Percentiles rank a stretch among this genome's conserved stretches.
phyloP scores from a whole-genome alignment of 2,113 vertebrate species.

The Hippotragus niger region DNA sequence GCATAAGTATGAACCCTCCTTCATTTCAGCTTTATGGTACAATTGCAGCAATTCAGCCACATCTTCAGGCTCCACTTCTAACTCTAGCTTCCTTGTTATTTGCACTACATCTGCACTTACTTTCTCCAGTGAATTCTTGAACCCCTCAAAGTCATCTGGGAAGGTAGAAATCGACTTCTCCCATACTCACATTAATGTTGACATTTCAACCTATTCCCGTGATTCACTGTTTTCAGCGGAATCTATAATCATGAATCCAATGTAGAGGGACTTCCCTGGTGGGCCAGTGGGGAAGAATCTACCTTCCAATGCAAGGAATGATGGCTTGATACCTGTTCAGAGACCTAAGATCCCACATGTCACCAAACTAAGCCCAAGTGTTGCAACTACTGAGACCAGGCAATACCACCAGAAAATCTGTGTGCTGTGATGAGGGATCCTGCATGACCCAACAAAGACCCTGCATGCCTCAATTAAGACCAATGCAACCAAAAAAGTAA shows the following conservation, averaged over 20 bases:
- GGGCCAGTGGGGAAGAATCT: background rate
- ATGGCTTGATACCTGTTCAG: background rate
- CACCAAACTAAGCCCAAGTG: accelerated
- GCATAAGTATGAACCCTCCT: too few relatives aligned
- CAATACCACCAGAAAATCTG: background rate
- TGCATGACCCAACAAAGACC: background rate
- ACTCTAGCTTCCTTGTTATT: too few relatives aligned
- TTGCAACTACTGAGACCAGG: background rate
- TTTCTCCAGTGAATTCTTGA: too few relatives aligned
- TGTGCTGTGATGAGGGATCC: accelerated
- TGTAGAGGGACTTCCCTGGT: background rate
- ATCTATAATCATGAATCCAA: background rate
- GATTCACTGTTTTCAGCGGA: background rate
- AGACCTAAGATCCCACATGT: background rate
- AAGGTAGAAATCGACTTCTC: background rate
- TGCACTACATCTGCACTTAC: too few relatives aligned
- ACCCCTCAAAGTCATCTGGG: too few relatives aligned
- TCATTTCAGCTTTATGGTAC: too few relatives aligned
- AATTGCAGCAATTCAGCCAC: too few relatives aligned
- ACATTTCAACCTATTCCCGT: background rate
- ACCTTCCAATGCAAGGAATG: background rate
- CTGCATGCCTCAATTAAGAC: background rate
- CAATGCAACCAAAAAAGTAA: background rate
- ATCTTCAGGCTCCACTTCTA: too few relatives aligned
- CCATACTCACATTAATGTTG: too few relatives aligned